Evolutionary conservation across 1,140 invertebrate genomes (phyloP), one percentile per base, ranked within the genome.

Genomic region (Drosophila asahinai): DNA sequence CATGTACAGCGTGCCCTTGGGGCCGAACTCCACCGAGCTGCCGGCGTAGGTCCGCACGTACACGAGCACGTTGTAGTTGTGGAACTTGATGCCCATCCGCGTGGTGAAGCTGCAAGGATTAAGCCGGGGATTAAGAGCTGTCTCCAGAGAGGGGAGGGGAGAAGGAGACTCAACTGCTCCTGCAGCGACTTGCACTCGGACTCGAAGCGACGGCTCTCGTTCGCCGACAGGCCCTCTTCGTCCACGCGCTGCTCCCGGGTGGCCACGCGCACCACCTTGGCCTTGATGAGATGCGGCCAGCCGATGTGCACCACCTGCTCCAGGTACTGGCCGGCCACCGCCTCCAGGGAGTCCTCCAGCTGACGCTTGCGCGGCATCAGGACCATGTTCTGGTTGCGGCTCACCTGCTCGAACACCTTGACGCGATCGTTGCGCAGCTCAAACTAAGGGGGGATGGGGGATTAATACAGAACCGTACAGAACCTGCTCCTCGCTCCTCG

Each of bases 271-370:
- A 84, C 79, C 49, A 93, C 83, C 94, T 94, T 94, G 9, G 94
- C 97, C 93, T 98, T 97, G 36, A 95, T 94, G 25, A 99, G 94
- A 94, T 98, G 97, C 6, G 98, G 98, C 98, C 98, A 99, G 5
- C 95, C 95, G 0, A 98, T 96, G 94, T 95, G 97, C 1, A 98
- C 94, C 25, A 93, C 94, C 86, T 96, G 96, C 0, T 96, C 97
- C 14, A 98, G 86, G 43, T 97, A 91, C 36, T 96, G 93, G 1
- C 94, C 86, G 7, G 96, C 95, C 6, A 96, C 80, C 3, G 93
- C 86, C 17, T 94, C 91, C 22, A 89, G 12, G 0, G 94, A 92
- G 67, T 91, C 77, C n/a, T 80, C 67, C n/a, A 93, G 43, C 5
- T 79, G 73, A 5, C 92, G 79, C 19, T 86, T 71, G 12, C 94